These are phyloP conservation scores for Hydropotes inermis DNA, from an alignment of 2,113 vertebrate genomes.

Conservation along the genomic window DNA sequence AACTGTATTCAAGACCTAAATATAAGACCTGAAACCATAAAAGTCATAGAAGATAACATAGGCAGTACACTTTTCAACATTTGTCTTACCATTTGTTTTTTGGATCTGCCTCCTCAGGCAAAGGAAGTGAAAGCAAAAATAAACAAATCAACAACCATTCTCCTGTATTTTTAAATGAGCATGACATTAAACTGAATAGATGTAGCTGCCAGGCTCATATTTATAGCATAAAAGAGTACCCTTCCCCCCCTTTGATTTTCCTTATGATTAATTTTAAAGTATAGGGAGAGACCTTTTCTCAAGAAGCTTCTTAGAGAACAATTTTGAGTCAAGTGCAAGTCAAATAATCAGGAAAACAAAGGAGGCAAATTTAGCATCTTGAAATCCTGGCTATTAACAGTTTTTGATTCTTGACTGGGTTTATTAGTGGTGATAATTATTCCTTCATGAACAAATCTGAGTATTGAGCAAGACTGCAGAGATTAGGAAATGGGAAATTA, in stretches of 20 bases:
- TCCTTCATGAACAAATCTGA: slow-evolving; percentile 69
- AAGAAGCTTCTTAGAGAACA: slow-evolving; percentile 39
- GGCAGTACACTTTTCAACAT: neutral
- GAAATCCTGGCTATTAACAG: slow-evolving; percentile 65
- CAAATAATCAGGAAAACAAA: slow-evolving; percentile 73
- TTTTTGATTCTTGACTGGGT: slow-evolving; percentile 64
- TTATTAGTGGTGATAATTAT: slow-evolving; percentile 51
- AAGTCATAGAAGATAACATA: neutral
- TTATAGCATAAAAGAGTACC: neutral
- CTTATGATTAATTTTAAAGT: slow-evolving; percentile 18
- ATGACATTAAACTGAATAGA: neutral
- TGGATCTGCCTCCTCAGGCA: neutral
- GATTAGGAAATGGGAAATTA: slow-evolving; percentile 59
- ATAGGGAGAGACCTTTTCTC: slow-evolving; percentile 13
- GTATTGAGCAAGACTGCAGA: slow-evolving; percentile 28
- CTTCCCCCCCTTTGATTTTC: neutral
- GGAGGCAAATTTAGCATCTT: slow-evolving; percentile 48
- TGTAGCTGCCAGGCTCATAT: neutral
- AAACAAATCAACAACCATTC: neutral
- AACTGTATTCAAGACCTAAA: neutral
- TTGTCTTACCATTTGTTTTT: neutral
- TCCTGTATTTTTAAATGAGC: neutral
- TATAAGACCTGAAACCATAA: neutral
- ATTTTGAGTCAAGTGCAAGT: slow-evolving; percentile 61
- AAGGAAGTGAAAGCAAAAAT: neutral